Conservation (phyloP, 2,113 vertebrate species). For the Microtus ochrogaster region DNA sequence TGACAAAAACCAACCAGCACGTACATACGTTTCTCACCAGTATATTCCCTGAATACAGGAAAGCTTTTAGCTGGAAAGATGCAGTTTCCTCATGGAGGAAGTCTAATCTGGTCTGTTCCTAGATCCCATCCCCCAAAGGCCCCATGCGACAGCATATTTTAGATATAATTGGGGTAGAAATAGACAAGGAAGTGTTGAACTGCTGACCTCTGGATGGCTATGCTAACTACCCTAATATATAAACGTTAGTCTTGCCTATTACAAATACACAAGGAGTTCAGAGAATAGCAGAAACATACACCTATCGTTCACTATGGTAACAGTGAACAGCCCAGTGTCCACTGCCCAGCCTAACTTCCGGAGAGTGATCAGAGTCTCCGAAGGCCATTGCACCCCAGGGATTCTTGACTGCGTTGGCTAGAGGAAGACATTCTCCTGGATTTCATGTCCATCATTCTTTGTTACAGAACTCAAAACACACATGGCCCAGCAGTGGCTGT, state of each 20-base stretch:
- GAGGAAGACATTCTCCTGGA: not conserved
- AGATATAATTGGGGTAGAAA: not conserved
- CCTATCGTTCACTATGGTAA: not conserved
- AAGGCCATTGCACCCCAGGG: not conserved
- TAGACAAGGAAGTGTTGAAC: not conserved
- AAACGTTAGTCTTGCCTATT: not conserved
- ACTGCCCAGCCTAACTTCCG: not conserved
- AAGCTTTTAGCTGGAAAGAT: not conserved
- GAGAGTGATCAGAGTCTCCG: not conserved
- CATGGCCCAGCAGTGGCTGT: accelerated
- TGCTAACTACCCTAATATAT: not conserved
- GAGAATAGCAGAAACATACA: not conserved
- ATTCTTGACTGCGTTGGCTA: too few species aligned
- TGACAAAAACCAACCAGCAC: not conserved
- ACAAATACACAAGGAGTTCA: not conserved
- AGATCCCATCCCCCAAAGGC: not conserved
- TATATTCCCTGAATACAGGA: not conserved
- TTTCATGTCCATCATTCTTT: not conserved
- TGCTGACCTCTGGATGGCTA: not conserved
- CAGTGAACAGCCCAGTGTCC: accelerated
- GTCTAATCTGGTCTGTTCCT: accelerated
- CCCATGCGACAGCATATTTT: accelerated
- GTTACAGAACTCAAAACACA: not conserved
- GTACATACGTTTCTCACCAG: not conserved
- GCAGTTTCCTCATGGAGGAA: not conserved